A percentile compares a stretch with the other conserved stretches of the same genome.
These are phyloP conservation scores for Eupeodes corollae DNA, from an alignment of 1,140 invertebrate species.

Conservation along the genomic window DNA sequence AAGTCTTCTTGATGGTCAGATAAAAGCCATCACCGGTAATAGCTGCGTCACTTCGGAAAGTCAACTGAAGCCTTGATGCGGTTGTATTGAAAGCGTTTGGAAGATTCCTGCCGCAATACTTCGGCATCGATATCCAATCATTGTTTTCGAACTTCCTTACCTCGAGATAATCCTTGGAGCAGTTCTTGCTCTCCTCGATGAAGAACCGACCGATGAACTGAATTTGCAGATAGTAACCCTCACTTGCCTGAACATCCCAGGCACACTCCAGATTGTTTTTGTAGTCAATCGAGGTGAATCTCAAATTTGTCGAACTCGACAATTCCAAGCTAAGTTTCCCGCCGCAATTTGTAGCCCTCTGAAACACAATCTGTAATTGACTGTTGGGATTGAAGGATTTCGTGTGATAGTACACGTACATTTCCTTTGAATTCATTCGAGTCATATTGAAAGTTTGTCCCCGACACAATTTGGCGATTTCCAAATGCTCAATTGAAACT, in stretches of 20 bases:
- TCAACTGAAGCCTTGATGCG: conserved; percentile 50
- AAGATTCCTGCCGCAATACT: conserved; percentile 56
- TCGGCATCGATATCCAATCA: conserved; percentile 44
- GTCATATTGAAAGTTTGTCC: conserved; percentile 8
- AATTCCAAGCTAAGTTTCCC: conserved; percentile 3
- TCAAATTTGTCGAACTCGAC: conserved; percentile 1
- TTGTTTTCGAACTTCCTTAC: conserved; percentile 37
- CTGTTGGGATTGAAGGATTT: neutral
- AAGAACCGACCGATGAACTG: conserved; percentile 47
- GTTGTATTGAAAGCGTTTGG: conserved; percentile 50
- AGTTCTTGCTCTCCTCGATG: conserved; percentile 57
- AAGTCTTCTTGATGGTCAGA: conserved; percentile 45
- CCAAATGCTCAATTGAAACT: neutral
- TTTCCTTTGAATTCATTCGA: neutral
- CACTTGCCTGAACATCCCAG: conserved; percentile 54
- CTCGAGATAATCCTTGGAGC: conserved; percentile 66
- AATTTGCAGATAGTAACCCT: conserved; percentile 53
- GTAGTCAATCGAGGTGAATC: conserved; percentile 12
- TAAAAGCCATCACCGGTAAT: conserved; percentile 61
- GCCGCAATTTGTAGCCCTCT: neutral
- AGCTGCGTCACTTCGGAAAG: conserved; percentile 55
- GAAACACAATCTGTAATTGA: conserved; percentile 7
- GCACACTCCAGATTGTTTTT: conserved; percentile 57
- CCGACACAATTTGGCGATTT: conserved; percentile 10
- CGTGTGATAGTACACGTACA: conserved; percentile 15